Base-by-base conservation (phyloP, 1,140 invertebrate species). In the Meteorus sp. region DNA sequence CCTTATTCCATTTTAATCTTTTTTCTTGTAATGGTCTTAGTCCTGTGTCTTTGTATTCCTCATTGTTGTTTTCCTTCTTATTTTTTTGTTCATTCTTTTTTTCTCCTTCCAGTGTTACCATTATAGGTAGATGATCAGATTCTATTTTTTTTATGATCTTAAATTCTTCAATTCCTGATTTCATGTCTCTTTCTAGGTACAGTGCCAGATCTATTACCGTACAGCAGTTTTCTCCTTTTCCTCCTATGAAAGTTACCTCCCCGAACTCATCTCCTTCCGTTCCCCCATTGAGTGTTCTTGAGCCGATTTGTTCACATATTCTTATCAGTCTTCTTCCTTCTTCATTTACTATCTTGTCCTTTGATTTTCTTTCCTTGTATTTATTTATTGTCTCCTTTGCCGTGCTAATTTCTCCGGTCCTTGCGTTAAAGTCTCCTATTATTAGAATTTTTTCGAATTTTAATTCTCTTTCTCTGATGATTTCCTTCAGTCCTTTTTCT, bases 81-180 rank as follows among this genome's bases (percentile, higher is more conserved):
- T 27, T 45, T 44, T 13, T 43, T 20, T 9, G 27, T 51, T 50
- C 37, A 27, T 45, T 33, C 1, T 37, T 15, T 50, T 50, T 19
- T 23, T 55, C 39, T 43, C 35, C 41, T 43, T 55, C 45, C 2
- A 39, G 9, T 53, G 22, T 17, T 17, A 57, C 29, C 1, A 37
- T 9, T 15, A 39, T 13, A 4, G 35, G 35, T 3, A 39, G 35
- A 39, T 39, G 35, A 39, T 39, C 35, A 4, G 35, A 39, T 39
- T 15, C 15, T 39, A 4, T n/a, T 39, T 13, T 39, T 3, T 3
- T 4, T 5, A n/a, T 13, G 8, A 15, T 39, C 15, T 39, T 4
- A 8, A 15, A 4, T n/a, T 39, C 3, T 4, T 39, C 15, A n/a
- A 39, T 7, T 15, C 15, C 35, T 15, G 3, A 4, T 11, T 29